These are phyloP conservation scores for Eulithis testata DNA, from an alignment of 2,888 invertebrate species.

Conservation along the genomic window DNA sequence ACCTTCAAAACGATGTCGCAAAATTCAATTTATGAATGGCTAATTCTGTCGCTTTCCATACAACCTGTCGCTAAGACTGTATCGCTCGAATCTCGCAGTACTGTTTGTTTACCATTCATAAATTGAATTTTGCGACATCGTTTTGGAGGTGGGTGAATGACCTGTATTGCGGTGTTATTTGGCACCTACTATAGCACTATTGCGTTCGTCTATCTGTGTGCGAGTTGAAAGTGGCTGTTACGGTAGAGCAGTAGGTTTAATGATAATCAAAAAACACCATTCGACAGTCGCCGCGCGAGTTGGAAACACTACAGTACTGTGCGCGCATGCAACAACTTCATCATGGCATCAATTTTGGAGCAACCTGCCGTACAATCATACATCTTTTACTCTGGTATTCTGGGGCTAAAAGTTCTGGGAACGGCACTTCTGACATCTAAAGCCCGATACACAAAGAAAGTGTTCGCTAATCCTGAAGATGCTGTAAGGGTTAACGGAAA, in stretches of 20 bases:
- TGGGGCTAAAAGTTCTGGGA: constrained; percentile 28
- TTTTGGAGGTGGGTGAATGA: no score
- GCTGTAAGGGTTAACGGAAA: constrained; percentile 50
- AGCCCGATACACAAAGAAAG: constrained; percentile 43
- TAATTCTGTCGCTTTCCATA: no score
- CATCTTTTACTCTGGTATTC: constrained; percentile 25
- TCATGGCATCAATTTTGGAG: constrained; percentile 22
- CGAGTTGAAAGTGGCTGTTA: not conserved
- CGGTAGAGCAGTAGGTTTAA: not conserved
- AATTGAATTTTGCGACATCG: no score
- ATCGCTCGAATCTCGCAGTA: no score
- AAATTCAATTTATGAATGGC: no score
- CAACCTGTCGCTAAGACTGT: no score
- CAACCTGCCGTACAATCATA: constrained; percentile 30
- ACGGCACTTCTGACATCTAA: constrained; percentile 21
- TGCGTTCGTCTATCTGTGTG: not conserved
- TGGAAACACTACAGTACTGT: constrained; percentile 8
- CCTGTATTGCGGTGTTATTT: no score
- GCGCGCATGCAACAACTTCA: not conserved
- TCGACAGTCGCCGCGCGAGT: constrained; percentile 4
- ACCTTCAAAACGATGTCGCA: no score
- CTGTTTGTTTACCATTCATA: no score
- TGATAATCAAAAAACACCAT: constrained; percentile 6
- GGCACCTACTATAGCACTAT: no score
- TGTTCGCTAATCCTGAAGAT: constrained; percentile 69